Conservation (phyloP, 35 echinoderm and acorn worm species). For the Acanthaster planci region DNA sequence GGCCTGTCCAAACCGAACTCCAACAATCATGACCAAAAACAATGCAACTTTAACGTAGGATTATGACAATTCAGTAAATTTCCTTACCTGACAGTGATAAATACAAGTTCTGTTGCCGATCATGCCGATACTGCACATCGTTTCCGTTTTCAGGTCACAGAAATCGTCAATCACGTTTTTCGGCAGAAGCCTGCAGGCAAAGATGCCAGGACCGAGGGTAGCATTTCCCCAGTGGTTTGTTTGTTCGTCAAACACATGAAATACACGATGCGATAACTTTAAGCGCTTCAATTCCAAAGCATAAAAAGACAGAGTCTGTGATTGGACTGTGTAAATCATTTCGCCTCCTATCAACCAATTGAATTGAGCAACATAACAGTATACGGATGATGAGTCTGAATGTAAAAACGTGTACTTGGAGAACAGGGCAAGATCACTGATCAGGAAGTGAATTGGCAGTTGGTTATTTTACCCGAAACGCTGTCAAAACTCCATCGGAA, state of each 20-base stretch:
- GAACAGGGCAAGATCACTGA: neutral
- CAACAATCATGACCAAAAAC: too few relatives aligned
- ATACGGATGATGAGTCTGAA: neutral
- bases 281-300: neutral
- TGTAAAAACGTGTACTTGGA: neutral
- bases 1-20: too few relatives aligned
- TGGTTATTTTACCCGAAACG: neutral
- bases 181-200: too few relatives aligned
- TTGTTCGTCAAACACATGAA: too few relatives aligned
- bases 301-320: neutral
- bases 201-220: too few relatives aligned
- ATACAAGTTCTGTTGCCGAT: too few relatives aligned
- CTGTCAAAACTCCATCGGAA: conserved; percentile 36
- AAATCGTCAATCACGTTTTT: too few relatives aligned
- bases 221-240: neutral
- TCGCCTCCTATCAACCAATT: neutral
- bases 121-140: too few relatives aligned
- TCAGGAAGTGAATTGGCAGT: conserved; percentile 7
- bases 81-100: too few relatives aligned
- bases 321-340: neutral
- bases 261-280: neutral
- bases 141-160: too few relatives aligned
- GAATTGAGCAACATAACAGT: neutral
- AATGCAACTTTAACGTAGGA: too few relatives aligned
- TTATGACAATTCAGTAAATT: too few relatives aligned